Evolutionary conservation across 2,797 vertebrate species (phyloP), one percentile per base, ranked within the genome.

Genomic region (Neopelma chrysocephalum): DNA sequence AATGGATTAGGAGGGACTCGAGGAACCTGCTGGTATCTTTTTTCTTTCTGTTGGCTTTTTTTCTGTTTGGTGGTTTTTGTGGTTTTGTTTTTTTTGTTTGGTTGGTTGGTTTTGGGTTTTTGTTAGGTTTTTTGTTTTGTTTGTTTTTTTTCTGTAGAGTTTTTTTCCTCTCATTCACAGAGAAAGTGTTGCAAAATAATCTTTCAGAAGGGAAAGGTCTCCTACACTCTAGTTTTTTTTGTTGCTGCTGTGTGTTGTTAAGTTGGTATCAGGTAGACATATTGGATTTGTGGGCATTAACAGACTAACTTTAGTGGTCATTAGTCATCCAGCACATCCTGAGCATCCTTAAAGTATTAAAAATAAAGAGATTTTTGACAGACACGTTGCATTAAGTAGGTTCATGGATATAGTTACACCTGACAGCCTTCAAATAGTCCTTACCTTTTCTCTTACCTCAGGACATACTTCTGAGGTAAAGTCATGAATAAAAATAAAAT

Each of bases 291-390:
- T 79, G n/a, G 38, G 62, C 22, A 89, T 89, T 96, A 89, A 36
- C 66, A 77, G 82, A 15, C 73, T 90, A 88, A 76, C 14, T 15
- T 93, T 86, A 91, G 76, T 57, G 29, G 20, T 90, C 43, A 76
- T 84, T 82, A 94, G 78, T 80, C 56, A 82, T 47, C 21, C 51
- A 88, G 65, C 40, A 62, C 19, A 73, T 91, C 53, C 78, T 87
- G 23, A 92, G 40, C 48, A 73, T 85, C 57, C 27, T 82, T 94
- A 56, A 66, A 76, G 92, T 85, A 89, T 89, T 90, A 92, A 90
- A 87, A 85, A 66, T 91, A 95, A 88, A 65, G 50, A 90, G 50
- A 87, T 91, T 92, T 94, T 96, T 93, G 48, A 77, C 34, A 80
- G 80, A 72, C 58, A 60, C 7, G 4, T 91, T 95, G 31, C 31